Conservation (phyloP, 2,888 invertebrate genomes). For the Platycnemis pennipes region DNA sequence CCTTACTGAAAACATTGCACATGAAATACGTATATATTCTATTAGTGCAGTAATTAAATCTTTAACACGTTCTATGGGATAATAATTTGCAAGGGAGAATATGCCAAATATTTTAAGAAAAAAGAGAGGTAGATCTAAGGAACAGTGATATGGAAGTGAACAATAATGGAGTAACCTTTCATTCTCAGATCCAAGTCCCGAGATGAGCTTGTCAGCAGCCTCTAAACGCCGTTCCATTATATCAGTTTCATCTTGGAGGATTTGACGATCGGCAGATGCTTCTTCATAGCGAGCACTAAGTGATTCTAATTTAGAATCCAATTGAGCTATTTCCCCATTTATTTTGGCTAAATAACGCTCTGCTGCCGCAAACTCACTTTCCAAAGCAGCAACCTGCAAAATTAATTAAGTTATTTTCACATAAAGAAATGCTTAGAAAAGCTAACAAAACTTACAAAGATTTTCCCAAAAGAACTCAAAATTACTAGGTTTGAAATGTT, state of each 20-base stretch:
- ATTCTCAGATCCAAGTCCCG: slow-evolving; percentile 92
- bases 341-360: slow-evolving; percentile 85
- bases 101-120: too few relatives aligned
- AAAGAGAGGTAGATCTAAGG: slow-evolving; percentile 24
- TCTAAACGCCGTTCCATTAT: slow-evolving; percentile 88
- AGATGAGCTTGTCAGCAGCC: slow-evolving; percentile 94
- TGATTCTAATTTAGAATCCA: slow-evolving; percentile 86
- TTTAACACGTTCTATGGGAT: too few relatives aligned
- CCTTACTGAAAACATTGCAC: too few relatives aligned
- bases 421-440: not conserved
- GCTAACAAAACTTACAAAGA: not conserved
- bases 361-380: slow-evolving; percentile 44
- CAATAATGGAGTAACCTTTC: slow-evolving; percentile 79
- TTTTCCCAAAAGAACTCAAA: not conserved
- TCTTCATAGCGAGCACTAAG: slow-evolving; percentile 88
- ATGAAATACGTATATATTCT: too few relatives aligned
- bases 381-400: slow-evolving; percentile 41
- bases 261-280: slow-evolving; percentile 86
- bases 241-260: slow-evolving; percentile 90
- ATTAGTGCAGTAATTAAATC: too few relatives aligned
- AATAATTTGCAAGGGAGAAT: too few relatives aligned
- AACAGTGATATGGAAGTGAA: too few relatives aligned
- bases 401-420: not conserved
- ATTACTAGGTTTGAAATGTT: not conserved
- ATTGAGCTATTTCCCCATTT: slow-evolving; percentile 86